A percentile compares a stretch with the other conserved stretches of the same genome.
Evolutionary conservation across 2,888 invertebrate genomes (phyloP).

Genomic region (Melinaea marsaeus): DNA sequence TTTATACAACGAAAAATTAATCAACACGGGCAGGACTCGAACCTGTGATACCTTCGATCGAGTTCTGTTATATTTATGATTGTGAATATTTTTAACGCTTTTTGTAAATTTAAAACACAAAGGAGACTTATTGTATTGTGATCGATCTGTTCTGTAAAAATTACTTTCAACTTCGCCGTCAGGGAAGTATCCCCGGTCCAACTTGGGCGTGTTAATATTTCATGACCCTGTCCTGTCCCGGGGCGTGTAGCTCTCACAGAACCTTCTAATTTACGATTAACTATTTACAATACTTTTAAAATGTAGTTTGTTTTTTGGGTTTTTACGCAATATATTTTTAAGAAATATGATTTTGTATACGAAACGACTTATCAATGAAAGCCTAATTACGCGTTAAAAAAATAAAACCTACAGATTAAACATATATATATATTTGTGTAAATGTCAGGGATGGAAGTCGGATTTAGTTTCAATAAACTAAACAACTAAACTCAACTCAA

Average conservation of each 20-base stretch:
- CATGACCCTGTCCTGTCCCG: constrained; percentile 37
- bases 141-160: neutral
- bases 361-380: too few relatives aligned
- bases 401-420: too few relatives aligned
- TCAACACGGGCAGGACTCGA: too few relatives aligned
- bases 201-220: constrained; percentile 47
- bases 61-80: too few relatives aligned
- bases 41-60: too few relatives aligned
- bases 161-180: constrained; percentile 8
- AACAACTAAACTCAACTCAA: too few relatives aligned
- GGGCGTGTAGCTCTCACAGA: constrained; percentile 36
- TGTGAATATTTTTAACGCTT: neutral
- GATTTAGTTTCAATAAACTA: too few relatives aligned
- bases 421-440: too few relatives aligned
- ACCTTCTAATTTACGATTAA: constrained; percentile 42
- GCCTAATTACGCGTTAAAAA: too few relatives aligned
- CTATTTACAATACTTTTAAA: constrained; percentile 7
- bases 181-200: constrained; percentile 19
- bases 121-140: neutral
- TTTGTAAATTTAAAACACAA: neutral
- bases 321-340: neutral
- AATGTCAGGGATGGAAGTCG: too few relatives aligned
- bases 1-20: too few relatives aligned
- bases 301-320: neutral
- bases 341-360: neutral